phyloP scores from a whole-genome alignment of 2,888 invertebrate genomes.

The Acanthococcus lagerstroemiae region DNA sequence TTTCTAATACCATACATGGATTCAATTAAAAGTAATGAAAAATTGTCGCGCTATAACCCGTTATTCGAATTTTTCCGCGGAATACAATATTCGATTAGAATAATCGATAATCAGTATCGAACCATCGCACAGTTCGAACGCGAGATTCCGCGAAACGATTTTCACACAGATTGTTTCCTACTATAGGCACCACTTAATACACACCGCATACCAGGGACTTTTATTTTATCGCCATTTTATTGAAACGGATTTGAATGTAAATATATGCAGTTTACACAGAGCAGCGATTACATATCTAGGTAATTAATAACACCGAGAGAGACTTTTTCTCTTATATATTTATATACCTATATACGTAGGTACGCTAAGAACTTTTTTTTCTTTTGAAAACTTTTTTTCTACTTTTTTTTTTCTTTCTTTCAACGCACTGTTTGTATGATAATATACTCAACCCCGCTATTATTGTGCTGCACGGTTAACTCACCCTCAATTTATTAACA shows the following conservation, averaged over 20 bases:
- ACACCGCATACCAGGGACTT: constrained; percentile 25
- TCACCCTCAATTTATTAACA: background rate
- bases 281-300: constrained; percentile 30
- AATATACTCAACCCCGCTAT: constrained; percentile 10
- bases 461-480: background rate
- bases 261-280: constrained; percentile 23
- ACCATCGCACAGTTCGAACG: background rate
- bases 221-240: constrained; percentile 21
- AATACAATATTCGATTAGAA: background rate
- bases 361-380: background rate
- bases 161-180: background rate
- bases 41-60: too few species aligned
- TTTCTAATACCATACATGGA: too few species aligned
- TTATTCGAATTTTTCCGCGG: too few species aligned
- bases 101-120: background rate
- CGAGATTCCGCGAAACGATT: background rate
- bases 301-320: constrained; percentile 27
- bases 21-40: too few species aligned
- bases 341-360: background rate
- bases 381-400: background rate
- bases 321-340: background rate
- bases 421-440: constrained; percentile 21
- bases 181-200: constrained; percentile 7
- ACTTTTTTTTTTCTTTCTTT: background rate
- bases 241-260: constrained; percentile 30